Conservation (phyloP, 2,797 vertebrate species). For the Dipus sagitta region DNA sequence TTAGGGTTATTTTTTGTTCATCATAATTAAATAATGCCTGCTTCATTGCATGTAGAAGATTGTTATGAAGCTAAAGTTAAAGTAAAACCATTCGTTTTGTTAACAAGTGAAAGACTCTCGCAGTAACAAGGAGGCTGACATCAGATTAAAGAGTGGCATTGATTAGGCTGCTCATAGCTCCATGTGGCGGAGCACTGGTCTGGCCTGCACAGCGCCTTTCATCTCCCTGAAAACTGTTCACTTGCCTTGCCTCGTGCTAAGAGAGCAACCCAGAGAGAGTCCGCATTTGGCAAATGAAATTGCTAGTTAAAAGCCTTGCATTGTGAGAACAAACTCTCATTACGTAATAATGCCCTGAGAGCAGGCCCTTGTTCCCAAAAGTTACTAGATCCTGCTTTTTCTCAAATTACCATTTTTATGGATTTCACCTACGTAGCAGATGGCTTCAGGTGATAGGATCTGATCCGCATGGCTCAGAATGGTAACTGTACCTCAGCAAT, state of each 20-base stretch:
- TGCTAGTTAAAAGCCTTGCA: slow-evolving; percentile 64
- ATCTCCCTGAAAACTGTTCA: neutral
- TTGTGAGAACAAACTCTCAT: slow-evolving; percentile 61
- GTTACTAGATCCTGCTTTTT: slow-evolving; percentile 64
- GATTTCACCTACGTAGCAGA: slow-evolving; percentile 51
- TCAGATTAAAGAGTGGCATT: slow-evolving; percentile 7
- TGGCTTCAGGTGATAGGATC: slow-evolving; percentile 62
- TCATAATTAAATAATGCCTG: slow-evolving; percentile 2
- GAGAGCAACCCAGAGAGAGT: neutral
- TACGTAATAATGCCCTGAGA: slow-evolving; percentile 52
- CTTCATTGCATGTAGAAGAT: neutral
- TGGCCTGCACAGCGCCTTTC: neutral
- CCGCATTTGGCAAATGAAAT: slow-evolving; percentile 48
- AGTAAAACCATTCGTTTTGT: neutral
- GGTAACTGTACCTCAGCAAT: slow-evolving; percentile 1
- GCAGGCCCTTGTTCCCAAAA: slow-evolving; percentile 16
- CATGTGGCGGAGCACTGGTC: neutral
- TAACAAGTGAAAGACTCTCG: neutral
- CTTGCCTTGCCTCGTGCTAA: neutral
- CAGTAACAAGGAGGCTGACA: neutral
- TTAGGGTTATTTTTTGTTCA: neutral
- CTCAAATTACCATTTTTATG: slow-evolving; percentile 69
- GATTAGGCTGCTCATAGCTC: neutral
- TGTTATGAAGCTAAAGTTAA: neutral
- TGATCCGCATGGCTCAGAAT: slow-evolving; percentile 46